Conservation (phyloP, 2,797 vertebrate genomes). For the Bufotes viridis region DNA sequence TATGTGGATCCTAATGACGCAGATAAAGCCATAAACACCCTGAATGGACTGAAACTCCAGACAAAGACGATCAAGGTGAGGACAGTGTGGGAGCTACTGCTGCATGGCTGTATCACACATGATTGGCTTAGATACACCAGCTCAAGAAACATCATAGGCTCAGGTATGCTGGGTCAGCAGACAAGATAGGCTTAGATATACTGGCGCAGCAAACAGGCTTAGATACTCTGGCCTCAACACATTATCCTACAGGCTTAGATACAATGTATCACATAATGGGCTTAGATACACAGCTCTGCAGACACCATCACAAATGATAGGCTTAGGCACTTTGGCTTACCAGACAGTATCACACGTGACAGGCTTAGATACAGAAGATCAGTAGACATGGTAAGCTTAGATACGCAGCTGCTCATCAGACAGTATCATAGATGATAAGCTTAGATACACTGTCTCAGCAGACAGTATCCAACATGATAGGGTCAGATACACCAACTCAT, state of each 20-base stretch:
- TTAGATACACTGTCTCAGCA: constrained; percentile 1
- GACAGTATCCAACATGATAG: too few relatives aligned
- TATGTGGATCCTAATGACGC: constrained; percentile 96
- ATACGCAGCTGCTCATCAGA: neutral
- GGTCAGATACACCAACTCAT: neutral
- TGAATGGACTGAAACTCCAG: constrained; percentile 96
- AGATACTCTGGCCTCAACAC: neutral
- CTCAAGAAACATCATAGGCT: neutral
- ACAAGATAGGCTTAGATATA: neutral
- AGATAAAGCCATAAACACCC: constrained; percentile 96
- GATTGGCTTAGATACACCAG: neutral
- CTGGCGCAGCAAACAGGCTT: neutral
- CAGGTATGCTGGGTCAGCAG: neutral
- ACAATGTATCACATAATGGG: neutral
- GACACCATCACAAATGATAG: neutral
- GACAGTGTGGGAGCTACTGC: neutral
- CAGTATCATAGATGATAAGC: neutral
- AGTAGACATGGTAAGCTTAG: neutral
- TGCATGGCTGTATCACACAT: neutral
- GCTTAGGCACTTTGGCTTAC: too few relatives aligned
- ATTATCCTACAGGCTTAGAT: neutral
- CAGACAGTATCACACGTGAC: neutral
- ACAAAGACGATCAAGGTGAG: constrained; percentile 99
- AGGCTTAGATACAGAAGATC: neutral
- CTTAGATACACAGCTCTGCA: neutral